A percentile compares a stretch with the other conserved stretches of the same genome.
These are phyloP conservation scores for Agrotis clavis DNA, from an alignment of 2,888 invertebrate species.

Conservation along the genomic window DNA sequence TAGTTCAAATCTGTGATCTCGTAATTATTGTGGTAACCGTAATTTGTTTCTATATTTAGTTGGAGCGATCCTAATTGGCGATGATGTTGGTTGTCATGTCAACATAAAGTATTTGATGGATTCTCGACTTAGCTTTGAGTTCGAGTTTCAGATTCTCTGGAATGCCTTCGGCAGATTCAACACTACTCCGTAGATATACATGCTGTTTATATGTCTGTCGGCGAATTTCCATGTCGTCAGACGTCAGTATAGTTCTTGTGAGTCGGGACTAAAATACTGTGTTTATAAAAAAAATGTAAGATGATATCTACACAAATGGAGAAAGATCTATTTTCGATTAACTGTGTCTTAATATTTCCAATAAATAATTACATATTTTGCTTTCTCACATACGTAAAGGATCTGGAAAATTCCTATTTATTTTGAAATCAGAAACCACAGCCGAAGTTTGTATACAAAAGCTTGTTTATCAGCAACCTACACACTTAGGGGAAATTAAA, in stretches of 20 bases:
- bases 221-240: too few relatives aligned
- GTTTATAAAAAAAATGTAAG: background rate
- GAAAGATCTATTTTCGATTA: background rate
- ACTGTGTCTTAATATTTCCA: background rate
- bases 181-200: too few relatives aligned
- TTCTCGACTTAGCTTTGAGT: too few relatives aligned
- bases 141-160: too few relatives aligned
- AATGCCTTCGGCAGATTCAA: too few relatives aligned
- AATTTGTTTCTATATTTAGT: slow-evolving; percentile 39
- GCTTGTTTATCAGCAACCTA: slow-evolving; percentile 13
- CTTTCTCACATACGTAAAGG: background rate
- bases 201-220: too few relatives aligned
- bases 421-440: slow-evolving; percentile 11
- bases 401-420: background rate
- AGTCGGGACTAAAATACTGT: background rate
- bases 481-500: slow-evolving; percentile 26
- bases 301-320: background rate
- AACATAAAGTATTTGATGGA: background rate
- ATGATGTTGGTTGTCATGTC: slow-evolving; percentile 18
- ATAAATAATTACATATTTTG: background rate
- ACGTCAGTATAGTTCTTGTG: background rate
- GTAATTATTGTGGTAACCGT: slow-evolving; percentile 29
- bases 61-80: background rate
- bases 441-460: slow-evolving; percentile 4
- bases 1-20: slow-evolving; percentile 56